phyloP scores from a whole-genome alignment of 2,113 vertebrate species.

The Elanus axillaris region DNA sequence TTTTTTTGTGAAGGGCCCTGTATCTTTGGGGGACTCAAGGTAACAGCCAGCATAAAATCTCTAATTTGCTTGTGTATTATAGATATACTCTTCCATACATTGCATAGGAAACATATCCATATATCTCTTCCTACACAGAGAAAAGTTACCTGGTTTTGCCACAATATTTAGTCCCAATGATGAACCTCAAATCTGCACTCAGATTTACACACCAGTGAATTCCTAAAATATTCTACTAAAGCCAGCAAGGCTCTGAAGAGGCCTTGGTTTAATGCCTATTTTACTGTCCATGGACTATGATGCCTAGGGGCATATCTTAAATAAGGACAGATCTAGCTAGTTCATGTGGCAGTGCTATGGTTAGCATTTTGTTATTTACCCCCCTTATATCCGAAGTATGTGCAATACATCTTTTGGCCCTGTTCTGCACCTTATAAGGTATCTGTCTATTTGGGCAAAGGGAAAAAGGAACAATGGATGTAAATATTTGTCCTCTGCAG shows the following conservation, averaged over 20 bases:
- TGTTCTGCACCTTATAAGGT: not conserved
- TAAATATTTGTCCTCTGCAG: not conserved
- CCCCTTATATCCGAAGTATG: rapidly evolving
- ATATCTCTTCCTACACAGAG: not conserved
- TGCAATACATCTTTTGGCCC: not conserved
- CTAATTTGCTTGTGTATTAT: not conserved
- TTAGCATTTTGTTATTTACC: not conserved
- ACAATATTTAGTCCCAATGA: not conserved
- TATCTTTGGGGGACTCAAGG: not conserved
- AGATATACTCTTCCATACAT: not conserved
- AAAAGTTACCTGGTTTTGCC: not conserved
- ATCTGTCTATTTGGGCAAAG: not conserved
- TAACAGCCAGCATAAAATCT: not conserved
- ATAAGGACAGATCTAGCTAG: not conserved
- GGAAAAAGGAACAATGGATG: not conserved
- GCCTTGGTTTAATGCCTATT: not conserved
- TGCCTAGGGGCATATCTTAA: not conserved
- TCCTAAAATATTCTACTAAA: not conserved
- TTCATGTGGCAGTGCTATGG: not conserved
- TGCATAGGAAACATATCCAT: not conserved
- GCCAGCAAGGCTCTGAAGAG: not conserved
- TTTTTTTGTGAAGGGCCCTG: not conserved
- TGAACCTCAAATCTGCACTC: not conserved
- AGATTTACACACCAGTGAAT: not conserved
- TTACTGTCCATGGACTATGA: not conserved